Base-by-base conservation (phyloP, 2,113 vertebrate genomes). In the Porphyrio hochstetteri region DNA sequence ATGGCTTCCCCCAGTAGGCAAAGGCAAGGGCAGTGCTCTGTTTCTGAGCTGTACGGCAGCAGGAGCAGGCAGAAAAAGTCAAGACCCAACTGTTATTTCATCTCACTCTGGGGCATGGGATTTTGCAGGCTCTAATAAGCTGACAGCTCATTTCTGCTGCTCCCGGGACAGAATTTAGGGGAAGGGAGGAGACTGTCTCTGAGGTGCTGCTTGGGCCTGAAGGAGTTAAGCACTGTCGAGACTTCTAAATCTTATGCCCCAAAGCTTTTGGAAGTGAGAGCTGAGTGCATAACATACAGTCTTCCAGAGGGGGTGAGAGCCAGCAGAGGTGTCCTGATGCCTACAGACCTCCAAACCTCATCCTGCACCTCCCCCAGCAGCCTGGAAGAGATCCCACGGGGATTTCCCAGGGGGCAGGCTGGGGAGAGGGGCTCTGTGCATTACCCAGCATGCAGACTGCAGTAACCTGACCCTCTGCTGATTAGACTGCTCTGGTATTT, bases 401-500 rank as follows among this genome's bases (percentile, higher is more conserved):
- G 35, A 17, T 25, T 74, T 70, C 33, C 15, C 76, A 0, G 2
- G 4, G 44, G 11, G 19, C 5, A 81, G 19, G 4, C 14, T 33
- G 60, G 5, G 20, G 25, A 90, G n/a, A 83, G 16, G 28, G 42
- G 53, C 6, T 91, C 48, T 35, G 56, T 3, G 0, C 56, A 29
- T 16, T 40, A 25, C 33, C 38, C 70, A 82, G 72, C 36, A 46
- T 0, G 0, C 6, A 2, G 52, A 27, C 52, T 4, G 5, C 1
- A 0, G 74, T 70, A 93, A 87, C 27, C 65, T 35, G 72, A 91
- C 36, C 50, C n/a, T 90, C 75, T 63, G 83, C 67, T 86, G 64
- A 91, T 86, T 57, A 67, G 36, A 92, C 28, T 55, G 23, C 55
- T 88, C 65, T 76, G 91, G 95, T 86, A 94, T 94, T 94, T 95